Conservation (phyloP, 2,113 vertebrate species). For the Symphodus melops region DNA sequence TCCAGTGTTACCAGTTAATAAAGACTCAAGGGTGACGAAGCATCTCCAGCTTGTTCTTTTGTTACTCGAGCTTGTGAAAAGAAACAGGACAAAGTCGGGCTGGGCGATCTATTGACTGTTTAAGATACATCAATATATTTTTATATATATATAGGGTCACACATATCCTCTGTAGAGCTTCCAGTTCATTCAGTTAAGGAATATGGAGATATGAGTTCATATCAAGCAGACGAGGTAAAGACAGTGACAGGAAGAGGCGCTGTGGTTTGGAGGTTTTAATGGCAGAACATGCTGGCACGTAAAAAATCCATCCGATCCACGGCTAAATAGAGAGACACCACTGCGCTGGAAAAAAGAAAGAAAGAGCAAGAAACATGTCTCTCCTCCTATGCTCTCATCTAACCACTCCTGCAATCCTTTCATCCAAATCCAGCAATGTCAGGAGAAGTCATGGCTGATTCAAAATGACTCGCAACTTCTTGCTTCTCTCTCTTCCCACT, state of each 20-base stretch:
- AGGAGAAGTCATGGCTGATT: constrained; percentile 12
- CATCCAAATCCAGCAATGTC: constrained; percentile 38
- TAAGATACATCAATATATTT: too few relatives aligned
- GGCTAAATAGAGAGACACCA: constrained; percentile 55
- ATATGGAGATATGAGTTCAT: too few relatives aligned
- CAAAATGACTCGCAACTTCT: constrained; percentile 4
- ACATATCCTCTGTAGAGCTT: too few relatives aligned
- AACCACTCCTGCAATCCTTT: constrained; percentile 47
- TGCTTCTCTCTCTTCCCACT: constrained; percentile 4
- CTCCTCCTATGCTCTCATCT: constrained; percentile 11
- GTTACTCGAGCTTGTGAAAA: constrained; percentile 6
- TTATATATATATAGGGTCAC: too few relatives aligned
- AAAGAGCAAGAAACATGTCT: constrained; percentile 10
- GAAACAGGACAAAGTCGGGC: constrained; percentile 16
- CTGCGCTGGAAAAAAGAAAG: constrained; percentile 55
- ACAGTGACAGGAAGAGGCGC: constrained; percentile 24
- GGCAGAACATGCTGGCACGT: constrained; percentile 81
- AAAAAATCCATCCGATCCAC: constrained; percentile 74
- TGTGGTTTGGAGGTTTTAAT: constrained; percentile 77
- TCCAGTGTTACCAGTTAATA: constrained; percentile 17
- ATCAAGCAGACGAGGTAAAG: constrained; percentile 41
- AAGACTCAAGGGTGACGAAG: constrained; percentile 28
- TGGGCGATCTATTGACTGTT: too few relatives aligned
- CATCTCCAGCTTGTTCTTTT: constrained; percentile 15
- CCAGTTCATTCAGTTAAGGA: too few relatives aligned